Evolutionary conservation across 1,140 invertebrate genomes (phyloP).

Genomic region (Scaptomyza pallida): DNA sequence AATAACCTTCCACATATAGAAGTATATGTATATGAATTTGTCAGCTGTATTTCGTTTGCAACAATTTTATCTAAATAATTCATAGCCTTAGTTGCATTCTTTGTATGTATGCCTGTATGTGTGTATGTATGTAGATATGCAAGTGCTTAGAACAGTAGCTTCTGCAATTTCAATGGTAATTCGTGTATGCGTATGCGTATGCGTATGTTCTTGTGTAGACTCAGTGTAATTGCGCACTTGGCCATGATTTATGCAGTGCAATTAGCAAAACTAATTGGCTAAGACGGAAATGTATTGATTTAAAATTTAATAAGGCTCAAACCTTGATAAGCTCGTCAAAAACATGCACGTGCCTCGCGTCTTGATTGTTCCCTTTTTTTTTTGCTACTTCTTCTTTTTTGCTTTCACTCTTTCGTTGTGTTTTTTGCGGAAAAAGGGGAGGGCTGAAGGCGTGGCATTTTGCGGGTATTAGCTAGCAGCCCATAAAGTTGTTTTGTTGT

Average conservation of each 20-base stretch:
- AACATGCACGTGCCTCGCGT: conserved; percentile 56
- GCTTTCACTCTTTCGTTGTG: neutral
- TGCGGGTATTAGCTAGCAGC: conserved; percentile 52
- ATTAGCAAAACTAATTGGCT: conserved; percentile 69
- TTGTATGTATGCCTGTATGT: neutral
- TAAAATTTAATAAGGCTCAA: conserved; percentile 67
- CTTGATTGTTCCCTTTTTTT: neutral
- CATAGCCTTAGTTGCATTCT: conserved; percentile 8
- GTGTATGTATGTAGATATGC: conserved; percentile 16
- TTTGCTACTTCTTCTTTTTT: neutral
- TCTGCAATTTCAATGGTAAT: neutral
- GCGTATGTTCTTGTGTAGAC: neutral
- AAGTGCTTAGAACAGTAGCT: conserved; percentile 4
- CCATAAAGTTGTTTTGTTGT: conserved; percentile 44
- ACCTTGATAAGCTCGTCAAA: conserved; percentile 75
- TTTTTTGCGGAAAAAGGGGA: too few species aligned
- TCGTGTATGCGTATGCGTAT: neutral
- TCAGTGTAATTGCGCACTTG: conserved; percentile 43
- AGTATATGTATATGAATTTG: neutral
- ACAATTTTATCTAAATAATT: conserved; percentile 14
- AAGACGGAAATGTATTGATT: conserved; percentile 69
- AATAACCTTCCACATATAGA: neutral
- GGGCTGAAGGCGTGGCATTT: conserved; percentile 72
- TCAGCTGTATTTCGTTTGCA: neutral
- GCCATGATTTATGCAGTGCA: conserved; percentile 69